These are phyloP conservation scores for Smutsia temminckii DNA, from an alignment of 2,797 vertebrate species.

Conservation along the genomic window DNA sequence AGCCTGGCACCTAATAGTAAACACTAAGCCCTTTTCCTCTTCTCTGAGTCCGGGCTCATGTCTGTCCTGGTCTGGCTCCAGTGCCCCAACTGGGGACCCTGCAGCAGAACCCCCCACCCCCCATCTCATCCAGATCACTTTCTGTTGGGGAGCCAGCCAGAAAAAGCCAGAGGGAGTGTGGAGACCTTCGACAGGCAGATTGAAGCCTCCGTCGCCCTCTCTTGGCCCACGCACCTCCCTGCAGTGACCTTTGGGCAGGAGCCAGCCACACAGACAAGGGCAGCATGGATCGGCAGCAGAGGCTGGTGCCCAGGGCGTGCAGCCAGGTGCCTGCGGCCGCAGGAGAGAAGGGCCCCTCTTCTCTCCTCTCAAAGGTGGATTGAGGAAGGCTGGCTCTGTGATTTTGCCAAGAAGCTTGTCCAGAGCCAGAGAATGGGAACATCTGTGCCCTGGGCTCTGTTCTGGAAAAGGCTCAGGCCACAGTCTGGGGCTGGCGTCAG, in stretches of 20 bases:
- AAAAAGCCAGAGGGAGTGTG: background rate
- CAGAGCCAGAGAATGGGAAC: slow-evolving; percentile 65
- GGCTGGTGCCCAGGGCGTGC: slow-evolving; percentile 21
- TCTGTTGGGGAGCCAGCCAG: background rate
- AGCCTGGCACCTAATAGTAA: background rate
- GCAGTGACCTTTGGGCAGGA: background rate
- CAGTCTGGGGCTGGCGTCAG: slow-evolving; percentile 68
- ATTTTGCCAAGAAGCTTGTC: slow-evolving; percentile 65
- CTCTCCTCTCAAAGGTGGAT: slow-evolving; percentile 75
- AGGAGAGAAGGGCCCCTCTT: slow-evolving; percentile 68
- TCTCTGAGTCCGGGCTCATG: background rate
- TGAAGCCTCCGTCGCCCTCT: background rate
- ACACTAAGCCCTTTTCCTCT: background rate
- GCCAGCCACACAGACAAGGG: slow-evolving; percentile 60
- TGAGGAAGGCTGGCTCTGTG: slow-evolving; percentile 53
- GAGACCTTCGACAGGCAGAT: background rate
- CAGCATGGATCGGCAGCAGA: background rate
- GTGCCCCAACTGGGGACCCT: background rate
- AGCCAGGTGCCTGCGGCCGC: slow-evolving; percentile 56
- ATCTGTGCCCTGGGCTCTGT: slow-evolving; percentile 56
- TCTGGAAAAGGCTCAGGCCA: slow-evolving; percentile 63
- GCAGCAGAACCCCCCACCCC: background rate
- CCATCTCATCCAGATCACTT: slow-evolving; percentile 36
- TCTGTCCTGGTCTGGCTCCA: background rate
- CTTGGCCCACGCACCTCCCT: background rate